A percentile compares a stretch with the other conserved stretches of the same genome.
Conservation (phyloP, 2,113 vertebrate genomes). For the Neodon shergylaensis region DNA sequence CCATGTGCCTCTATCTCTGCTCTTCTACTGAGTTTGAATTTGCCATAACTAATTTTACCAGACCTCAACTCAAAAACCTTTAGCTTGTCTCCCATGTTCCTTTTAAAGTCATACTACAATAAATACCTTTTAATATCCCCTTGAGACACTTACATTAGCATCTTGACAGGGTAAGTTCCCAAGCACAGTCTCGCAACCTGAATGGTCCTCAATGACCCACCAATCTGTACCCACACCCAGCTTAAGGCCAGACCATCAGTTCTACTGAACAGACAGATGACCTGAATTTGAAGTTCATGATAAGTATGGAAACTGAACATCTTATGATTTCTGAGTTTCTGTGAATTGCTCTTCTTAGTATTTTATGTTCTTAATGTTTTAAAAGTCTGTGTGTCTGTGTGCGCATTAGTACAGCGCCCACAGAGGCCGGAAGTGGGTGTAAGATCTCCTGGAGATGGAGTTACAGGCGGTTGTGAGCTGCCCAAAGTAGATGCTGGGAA, state of each 20-base stretch:
- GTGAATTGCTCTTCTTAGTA: not conserved
- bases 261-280: not conserved
- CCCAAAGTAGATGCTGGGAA: not conserved
- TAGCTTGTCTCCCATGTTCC: slow-evolving; percentile 35
- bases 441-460: not conserved
- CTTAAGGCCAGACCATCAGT: not conserved
- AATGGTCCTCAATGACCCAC: not conserved
- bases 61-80: not conserved
- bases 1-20: not conserved
- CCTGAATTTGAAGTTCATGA: slow-evolving; percentile 33
- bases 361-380: not conserved
- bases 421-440: not conserved
- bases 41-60: not conserved
- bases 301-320: not conserved
- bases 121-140: not conserved
- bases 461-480: not conserved
- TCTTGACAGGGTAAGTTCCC: slow-evolving; percentile 42
- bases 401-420: not conserved
- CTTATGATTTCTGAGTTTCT: not conserved
- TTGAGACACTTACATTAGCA: not conserved
- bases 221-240: not conserved
- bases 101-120: slow-evolving; percentile 25
- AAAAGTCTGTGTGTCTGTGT: not conserved
- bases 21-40: not conserved
- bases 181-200: not conserved